Evolutionary conservation across 2,888 invertebrate species (phyloP).

Genomic region (Erynnis tages): DNA sequence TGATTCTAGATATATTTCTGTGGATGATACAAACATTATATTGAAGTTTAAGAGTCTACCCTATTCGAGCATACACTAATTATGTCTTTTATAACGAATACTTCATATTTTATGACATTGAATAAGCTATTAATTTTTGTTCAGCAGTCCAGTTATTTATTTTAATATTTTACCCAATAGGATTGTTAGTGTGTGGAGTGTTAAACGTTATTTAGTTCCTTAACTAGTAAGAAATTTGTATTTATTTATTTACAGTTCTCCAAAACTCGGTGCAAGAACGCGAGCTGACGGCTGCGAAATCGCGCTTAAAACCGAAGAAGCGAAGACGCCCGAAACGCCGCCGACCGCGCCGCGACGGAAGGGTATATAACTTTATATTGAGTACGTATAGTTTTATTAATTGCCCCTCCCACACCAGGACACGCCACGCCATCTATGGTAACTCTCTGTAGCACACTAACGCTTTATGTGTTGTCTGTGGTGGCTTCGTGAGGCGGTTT

Average conservation of each 20-base stretch:
- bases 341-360: conserved; percentile 52
- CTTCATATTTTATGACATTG: too few relatives aligned
- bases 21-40: too few relatives aligned
- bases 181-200: too few relatives aligned
- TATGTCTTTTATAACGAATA: too few relatives aligned
- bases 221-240: background rate
- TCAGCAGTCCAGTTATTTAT: too few relatives aligned
- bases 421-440: conserved; percentile 23
- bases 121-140: too few relatives aligned
- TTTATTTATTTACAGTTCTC: conserved; percentile 44
- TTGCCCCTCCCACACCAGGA: conserved; percentile 12
- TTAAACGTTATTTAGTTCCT: too few relatives aligned
- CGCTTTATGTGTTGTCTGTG: conserved; percentile 22
- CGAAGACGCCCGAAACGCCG: conserved; percentile 36
- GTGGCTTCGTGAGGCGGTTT: conserved; percentile 8
- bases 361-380: conserved; percentile 52
- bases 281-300: conserved; percentile 72
- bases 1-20: too few relatives aligned
- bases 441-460: conserved; percentile 24
- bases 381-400: conserved; percentile 24
- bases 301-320: conserved; percentile 40
- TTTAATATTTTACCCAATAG: too few relatives aligned
- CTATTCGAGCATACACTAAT: too few relatives aligned
- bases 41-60: too few relatives aligned
- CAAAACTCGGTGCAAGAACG: conserved; percentile 64